phyloP scores from a whole-genome alignment of 2,797 vertebrate species.

The Megalops cyprinoides region DNA sequence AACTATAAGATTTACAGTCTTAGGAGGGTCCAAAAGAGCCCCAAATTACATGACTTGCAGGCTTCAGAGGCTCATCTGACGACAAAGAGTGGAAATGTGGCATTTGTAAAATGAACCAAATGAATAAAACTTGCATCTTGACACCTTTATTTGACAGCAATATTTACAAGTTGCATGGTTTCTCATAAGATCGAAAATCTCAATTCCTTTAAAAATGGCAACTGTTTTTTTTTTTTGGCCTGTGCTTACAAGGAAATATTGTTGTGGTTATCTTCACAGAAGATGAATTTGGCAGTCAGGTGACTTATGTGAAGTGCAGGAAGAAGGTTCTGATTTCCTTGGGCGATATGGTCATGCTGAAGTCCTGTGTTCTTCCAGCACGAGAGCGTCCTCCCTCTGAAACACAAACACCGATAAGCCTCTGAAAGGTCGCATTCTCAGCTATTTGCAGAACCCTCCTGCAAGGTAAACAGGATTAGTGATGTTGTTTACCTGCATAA shows the following conservation, averaged over 20 bases:
- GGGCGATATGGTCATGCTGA: conserved; percentile 75
- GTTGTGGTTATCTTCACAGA: conserved; percentile 17
- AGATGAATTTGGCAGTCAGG: conserved; percentile 14
- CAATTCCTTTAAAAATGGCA: not conserved
- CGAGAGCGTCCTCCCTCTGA: conserved; percentile 54
- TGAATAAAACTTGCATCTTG: not conserved
- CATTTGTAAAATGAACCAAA: not conserved
- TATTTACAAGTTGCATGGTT: not conserved
- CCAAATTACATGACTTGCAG: too few species aligned
- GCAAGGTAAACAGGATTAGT: too few species aligned
- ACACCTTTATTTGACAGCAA: not conserved
- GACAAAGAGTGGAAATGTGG: too few species aligned
- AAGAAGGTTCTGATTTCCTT: conserved; percentile 91
- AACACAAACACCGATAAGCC: conserved; percentile 33
- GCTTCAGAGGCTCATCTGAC: too few species aligned
- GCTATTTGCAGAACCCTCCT: too few species aligned
- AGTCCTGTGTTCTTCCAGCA: conserved; percentile 41
- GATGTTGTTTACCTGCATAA: too few species aligned
- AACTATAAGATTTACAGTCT: too few species aligned
- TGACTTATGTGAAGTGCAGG: conserved; percentile 71
- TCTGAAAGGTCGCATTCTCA: too few species aligned
- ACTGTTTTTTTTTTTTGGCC: not conserved
- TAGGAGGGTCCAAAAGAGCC: too few species aligned
- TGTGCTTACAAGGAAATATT: too few species aligned
- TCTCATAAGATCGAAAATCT: not conserved